Base-by-base conservation (phyloP, 2,888 invertebrate species). In the Corbicula japonica region DNA sequence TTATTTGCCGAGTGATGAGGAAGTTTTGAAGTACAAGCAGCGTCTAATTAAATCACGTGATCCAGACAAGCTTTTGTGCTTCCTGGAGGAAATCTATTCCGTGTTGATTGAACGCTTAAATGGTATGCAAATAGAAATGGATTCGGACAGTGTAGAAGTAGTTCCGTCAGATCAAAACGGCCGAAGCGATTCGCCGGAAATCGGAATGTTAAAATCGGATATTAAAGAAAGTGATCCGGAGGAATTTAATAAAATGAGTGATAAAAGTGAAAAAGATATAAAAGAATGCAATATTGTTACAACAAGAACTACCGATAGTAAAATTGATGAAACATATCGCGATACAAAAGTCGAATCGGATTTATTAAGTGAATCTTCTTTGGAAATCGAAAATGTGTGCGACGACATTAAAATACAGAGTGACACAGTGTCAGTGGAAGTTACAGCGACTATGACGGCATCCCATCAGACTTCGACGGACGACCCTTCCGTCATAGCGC, bases 101-200 rank as follows among this genome's bases (percentile, higher is more conserved):
- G 35, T 71, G 56, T 46, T 83, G 60, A 54, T 76, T 63, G 72
- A 80, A 70, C 63, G 68, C 73, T 84, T 92, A 54, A 81, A 84
- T 38, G 95, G 96, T 92, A 92, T 96, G 58, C 95, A 95, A 85
- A 95, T 95, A 87, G 95, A 54, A 30, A 66, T 66, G 66, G 54
- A 54, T 66, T 66, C 66, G 66, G 35, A 54, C 38, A 52, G 38
- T 8, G 95, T n/a, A 69, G 52, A 63, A 66, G 85, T 72, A 84
- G 56, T 87, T 84, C 73, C 80, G 86, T 52, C 56, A 50, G 41
- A 73, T 26, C 70, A 71, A 73, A 38, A 38, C 26, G 38, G 41
- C 30, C 41, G 52, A 8, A 23, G 70, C 65, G 58, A 60, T 35
- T 34, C 28, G 56, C 58, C 75, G 35, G 41, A 23, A 6, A 38